Evolutionary conservation across 2,888 invertebrate genomes (phyloP).

Genomic region (Allophyes oxyacanthae): DNA sequence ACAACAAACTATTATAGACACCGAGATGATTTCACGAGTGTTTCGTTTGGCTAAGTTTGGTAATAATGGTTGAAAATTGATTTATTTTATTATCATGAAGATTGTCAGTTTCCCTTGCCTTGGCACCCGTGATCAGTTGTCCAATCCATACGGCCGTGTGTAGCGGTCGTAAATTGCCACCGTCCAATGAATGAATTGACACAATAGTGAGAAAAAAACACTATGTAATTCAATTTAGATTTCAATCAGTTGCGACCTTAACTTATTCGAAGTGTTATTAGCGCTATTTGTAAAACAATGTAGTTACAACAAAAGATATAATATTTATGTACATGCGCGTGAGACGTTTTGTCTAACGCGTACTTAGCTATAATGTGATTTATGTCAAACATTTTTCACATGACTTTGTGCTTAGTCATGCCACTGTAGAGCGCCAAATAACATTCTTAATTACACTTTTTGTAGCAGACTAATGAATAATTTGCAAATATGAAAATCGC

Average conservation of each 20-base stretch:
- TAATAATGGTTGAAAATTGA: not conserved
- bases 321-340: slow-evolving; percentile 58
- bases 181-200: slow-evolving; percentile 69
- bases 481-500: not conserved
- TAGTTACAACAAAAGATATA: slow-evolving; percentile 71
- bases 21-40: not conserved
- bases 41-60: not conserved
- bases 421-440: slow-evolving; percentile 9
- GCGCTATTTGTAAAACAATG: slow-evolving; percentile 76
- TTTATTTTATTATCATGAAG: slow-evolving; percentile 2
- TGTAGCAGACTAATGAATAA: not conserved
- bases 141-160: slow-evolving; percentile 51
- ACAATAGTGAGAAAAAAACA: slow-evolving; percentile 80
- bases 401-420: slow-evolving; percentile 31
- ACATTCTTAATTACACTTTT: slow-evolving; percentile 15
- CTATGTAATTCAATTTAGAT: slow-evolving; percentile 74
- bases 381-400: slow-evolving; percentile 59
- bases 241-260: slow-evolving; percentile 71
- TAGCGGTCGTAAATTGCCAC: slow-evolving; percentile 58
- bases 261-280: slow-evolving; percentile 72
- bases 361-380: slow-evolving; percentile 57
- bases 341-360: slow-evolving; percentile 61
- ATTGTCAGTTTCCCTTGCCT: not conserved
- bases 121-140: slow-evolving; percentile 12
- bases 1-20: too few species aligned